Conservation (phyloP, 1,140 invertebrate genomes). For the Diachasmimorpha longicaudata region DNA sequence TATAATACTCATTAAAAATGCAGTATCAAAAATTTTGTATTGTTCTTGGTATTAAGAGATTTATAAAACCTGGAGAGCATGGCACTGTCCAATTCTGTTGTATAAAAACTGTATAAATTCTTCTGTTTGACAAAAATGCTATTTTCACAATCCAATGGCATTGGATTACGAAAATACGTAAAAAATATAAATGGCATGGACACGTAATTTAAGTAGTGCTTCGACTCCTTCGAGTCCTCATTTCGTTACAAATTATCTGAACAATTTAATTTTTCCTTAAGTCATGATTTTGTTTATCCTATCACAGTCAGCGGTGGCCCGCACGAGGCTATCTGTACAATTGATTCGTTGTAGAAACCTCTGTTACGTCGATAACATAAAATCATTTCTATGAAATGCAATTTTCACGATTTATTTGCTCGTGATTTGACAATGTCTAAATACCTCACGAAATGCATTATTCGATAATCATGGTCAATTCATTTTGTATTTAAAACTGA, state of each 20-base stretch:
- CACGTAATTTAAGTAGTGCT: background rate
- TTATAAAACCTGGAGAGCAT: background rate
- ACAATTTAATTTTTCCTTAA: background rate
- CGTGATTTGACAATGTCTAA: background rate
- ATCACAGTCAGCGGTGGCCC: background rate
- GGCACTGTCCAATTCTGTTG: background rate
- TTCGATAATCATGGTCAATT: too few species aligned
- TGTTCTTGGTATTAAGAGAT: background rate
- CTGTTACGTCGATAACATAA: background rate
- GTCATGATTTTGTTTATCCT: background rate
- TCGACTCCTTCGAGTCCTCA: background rate
- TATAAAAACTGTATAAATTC: background rate
- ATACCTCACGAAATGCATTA: background rate
- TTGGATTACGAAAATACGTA: background rate
- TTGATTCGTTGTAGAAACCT: constrained; percentile 5
- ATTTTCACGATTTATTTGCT: background rate
- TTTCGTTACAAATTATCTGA: background rate
- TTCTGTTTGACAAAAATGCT: too few species aligned
- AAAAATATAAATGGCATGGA: background rate
- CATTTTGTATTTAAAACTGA: background rate
- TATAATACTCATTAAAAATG: background rate
- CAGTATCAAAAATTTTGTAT: background rate
- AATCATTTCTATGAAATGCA: background rate
- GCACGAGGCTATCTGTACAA: constrained; percentile 1
- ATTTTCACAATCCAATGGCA: background rate